Evolutionary conservation across 2,797 vertebrate species (phyloP), one percentile per base, ranked within the genome.

Genomic region (Sparidentex hasta): DNA sequence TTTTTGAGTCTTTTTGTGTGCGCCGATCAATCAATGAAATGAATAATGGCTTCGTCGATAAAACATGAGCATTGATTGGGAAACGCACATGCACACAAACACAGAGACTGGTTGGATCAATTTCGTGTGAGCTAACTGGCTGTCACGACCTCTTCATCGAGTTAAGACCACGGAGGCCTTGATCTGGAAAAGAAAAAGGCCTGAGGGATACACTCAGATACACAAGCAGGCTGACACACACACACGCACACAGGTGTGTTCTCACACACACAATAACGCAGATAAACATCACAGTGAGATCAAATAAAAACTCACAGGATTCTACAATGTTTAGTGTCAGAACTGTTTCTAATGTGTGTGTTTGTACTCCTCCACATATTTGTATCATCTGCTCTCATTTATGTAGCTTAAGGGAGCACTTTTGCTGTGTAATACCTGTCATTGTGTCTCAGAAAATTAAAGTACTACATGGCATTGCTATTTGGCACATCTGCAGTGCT

Each of bases 121-220:
- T 93, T 90, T 82, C 74, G 64, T 76, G 84, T 71, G 73, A 89
- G 82, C 88, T 93, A 93, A 93, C 91, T 90, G 91, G 90, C 86
- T 91, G 86, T 87, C 90, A 88, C 48, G 72, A 90, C 85, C 87
- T 91, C 87, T 90, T 88, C 88, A 88, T 90, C 27, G 78, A 89
- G 75, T 83, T 71, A 78, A 87, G 71, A 80, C 66, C 80, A 80
- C 68, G 82, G 78, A 87, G 81, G 76, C 88, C 84, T 89, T 90
- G 89, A 93, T 91, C 79, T 83, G 82, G 62, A 81, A 78, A 86
- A 29, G 4, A 33, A 33, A 79, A 77, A 80, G 66, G 79, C 91
- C 81, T 78, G 55, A 85, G 86, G 91, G 81, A 78, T 73, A 72
- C 72, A 83, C 65, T 74, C 58, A 27, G 64, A 80, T 76, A 73